Conservation (phyloP, 2,888 invertebrate species). For the Cheilosia variabilis region DNA sequence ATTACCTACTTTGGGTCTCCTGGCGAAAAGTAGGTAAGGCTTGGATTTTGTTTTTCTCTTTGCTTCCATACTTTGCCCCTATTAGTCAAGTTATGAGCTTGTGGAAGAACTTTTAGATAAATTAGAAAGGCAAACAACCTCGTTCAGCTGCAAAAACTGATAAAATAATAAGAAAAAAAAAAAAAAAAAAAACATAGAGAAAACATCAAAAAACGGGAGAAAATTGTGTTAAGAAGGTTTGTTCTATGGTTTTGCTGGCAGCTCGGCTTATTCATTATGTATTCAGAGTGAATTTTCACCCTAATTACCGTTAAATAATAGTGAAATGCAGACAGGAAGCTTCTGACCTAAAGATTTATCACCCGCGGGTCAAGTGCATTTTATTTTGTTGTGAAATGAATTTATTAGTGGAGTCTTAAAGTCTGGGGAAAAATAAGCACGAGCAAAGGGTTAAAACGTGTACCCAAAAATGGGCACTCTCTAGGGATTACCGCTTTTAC, state of each 20-base stretch:
- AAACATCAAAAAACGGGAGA: neutral
- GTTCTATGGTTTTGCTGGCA: neutral
- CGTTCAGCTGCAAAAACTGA: constrained; percentile 7
- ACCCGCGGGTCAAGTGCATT: constrained; percentile 11
- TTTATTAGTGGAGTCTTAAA: neutral
- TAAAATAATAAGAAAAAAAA: neutral
- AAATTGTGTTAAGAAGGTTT: neutral
- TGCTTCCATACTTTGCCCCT: constrained; percentile 7
- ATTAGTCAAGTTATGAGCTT: constrained; percentile 34
- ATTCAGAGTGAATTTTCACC: constrained; percentile 23
- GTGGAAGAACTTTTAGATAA: constrained; percentile 31
- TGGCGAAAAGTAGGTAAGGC: neutral
- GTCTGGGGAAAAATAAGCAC: neutral
- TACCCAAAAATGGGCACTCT: neutral
- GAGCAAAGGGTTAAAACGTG: neutral
- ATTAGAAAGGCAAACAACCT: constrained; percentile 32
- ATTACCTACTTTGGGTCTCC: neutral
- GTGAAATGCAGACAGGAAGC: constrained; percentile 28
- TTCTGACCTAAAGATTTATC: constrained; percentile 28
- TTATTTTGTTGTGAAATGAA: constrained; percentile 7
- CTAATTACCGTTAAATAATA: constrained; percentile 51
- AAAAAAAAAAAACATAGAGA: neutral
- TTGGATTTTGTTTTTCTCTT: neutral
- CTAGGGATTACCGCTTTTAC: neutral
- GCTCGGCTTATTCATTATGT: constrained; percentile 17